A percentile compares a stretch with the other conserved stretches of the same genome.
These are phyloP conservation scores for Scyliorhinus canicula DNA, from an alignment of 2,797 vertebrate species.

Conservation along the genomic window DNA sequence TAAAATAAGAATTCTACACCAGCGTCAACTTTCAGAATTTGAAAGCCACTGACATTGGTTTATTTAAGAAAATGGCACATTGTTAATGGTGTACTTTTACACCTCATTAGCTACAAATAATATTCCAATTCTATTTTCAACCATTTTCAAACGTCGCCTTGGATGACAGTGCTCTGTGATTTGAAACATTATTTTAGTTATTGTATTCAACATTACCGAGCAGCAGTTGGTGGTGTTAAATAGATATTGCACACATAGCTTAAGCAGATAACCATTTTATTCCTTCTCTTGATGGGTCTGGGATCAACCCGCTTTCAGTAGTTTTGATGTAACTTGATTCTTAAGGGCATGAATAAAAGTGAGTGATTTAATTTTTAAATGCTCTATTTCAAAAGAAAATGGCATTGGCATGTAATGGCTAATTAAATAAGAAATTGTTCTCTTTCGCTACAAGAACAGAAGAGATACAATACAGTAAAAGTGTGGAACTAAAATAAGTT, in stretches of 20 bases:
- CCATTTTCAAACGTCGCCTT: not conserved
- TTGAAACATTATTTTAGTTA: not conserved
- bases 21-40: not conserved
- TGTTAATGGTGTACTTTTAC: not conserved
- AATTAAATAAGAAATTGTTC: not conserved
- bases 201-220: not conserved
- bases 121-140: not conserved
- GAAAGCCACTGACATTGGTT: not conserved
- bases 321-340: not conserved
- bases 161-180: not conserved
- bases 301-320: not conserved
- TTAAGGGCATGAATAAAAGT: not conserved
- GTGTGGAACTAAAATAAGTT: not conserved
- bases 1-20: not conserved
- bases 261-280: not conserved
- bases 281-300: not conserved
- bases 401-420: not conserved
- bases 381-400: not conserved
- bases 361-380: not conserved
- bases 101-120: constrained; percentile 14
- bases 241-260: not conserved
- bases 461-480: not conserved
- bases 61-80: not conserved
- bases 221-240: not conserved
- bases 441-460: not conserved